These are phyloP conservation scores for Tetramorium simillimum DNA, from an alignment of 1,140 invertebrate genomes.

Conservation along the genomic window DNA sequence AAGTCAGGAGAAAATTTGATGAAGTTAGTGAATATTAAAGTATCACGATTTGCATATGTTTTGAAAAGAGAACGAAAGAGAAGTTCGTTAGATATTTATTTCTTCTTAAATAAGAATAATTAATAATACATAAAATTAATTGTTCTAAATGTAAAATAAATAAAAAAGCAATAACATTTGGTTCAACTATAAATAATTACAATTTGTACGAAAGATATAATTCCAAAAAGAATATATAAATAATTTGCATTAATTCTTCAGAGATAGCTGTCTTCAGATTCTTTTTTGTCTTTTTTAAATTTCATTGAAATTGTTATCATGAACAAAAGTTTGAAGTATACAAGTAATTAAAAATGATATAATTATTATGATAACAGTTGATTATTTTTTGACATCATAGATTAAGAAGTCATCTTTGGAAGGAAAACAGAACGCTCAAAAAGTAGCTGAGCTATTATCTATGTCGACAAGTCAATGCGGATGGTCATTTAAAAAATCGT, in stretches of 20 bases:
- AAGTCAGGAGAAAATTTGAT: constrained; percentile 88
- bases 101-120: background rate
- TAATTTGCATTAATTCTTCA: background rate
- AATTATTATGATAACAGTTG: background rate
- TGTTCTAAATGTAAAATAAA: background rate
- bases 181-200: background rate
- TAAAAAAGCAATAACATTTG: background rate
- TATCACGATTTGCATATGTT: background rate
- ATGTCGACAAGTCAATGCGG: constrained; percentile 61
- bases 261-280: background rate
- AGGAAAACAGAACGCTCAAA: constrained; percentile 76
- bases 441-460: constrained; percentile 76
- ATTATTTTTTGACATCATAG: constrained; percentile 44
- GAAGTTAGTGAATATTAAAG: constrained; percentile 78
- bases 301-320: background rate
- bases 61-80: background rate
- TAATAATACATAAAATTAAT: background rate
- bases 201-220: background rate
- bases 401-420: constrained; percentile 75
- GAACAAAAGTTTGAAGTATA: background rate
- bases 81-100: background rate
- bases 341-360: background rate
- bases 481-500: constrained; percentile 14
- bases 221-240: background rate
- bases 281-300: background rate